phyloP scores from a whole-genome alignment of 2,888 invertebrate species.

The Papilio gigon region DNA sequence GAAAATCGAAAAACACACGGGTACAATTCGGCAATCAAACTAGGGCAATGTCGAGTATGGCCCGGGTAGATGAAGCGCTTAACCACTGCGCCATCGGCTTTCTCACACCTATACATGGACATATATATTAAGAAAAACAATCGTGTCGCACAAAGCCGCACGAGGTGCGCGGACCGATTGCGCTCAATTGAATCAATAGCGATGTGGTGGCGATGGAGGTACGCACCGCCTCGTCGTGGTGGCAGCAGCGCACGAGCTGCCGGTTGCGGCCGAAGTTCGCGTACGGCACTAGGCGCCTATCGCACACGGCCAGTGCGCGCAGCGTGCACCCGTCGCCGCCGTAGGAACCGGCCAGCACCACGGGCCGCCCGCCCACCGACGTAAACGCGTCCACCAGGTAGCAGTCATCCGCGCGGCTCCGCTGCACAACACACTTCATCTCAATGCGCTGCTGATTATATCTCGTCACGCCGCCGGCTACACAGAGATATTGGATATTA shows the following conservation, averaged over 20 bases:
- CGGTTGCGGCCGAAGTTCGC: constrained; percentile 84
- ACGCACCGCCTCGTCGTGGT: constrained; percentile 84
- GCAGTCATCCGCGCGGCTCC: constrained; percentile 83
- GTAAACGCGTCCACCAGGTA: constrained; percentile 85
- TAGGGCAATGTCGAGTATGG: too few relatives aligned
- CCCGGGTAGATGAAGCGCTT: too few relatives aligned
- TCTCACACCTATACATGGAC: too few relatives aligned
- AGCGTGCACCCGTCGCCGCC: constrained; percentile 81
- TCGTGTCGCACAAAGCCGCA: too few relatives aligned
- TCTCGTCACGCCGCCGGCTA: too few relatives aligned
- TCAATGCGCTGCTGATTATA: background rate
- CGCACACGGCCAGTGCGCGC: constrained; percentile 67
- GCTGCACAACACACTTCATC: constrained; percentile 60
- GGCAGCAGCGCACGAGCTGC: constrained; percentile 87
- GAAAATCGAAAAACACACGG: too few relatives aligned
- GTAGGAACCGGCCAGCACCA: constrained; percentile 86
- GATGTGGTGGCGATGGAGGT: background rate
- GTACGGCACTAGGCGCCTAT: constrained; percentile 78
- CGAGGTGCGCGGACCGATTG: too few relatives aligned
- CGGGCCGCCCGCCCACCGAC: constrained; percentile 70
- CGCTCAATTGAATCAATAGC: too few relatives aligned
- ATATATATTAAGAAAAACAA: too few relatives aligned
- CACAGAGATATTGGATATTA: too few relatives aligned
- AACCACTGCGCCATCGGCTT: too few relatives aligned
- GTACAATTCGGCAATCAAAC: too few relatives aligned